Evolutionary conservation across 2,113 vertebrate genomes (phyloP), one percentile per base, ranked within the genome.

Genomic region (Urocitellus parryii): DNA sequence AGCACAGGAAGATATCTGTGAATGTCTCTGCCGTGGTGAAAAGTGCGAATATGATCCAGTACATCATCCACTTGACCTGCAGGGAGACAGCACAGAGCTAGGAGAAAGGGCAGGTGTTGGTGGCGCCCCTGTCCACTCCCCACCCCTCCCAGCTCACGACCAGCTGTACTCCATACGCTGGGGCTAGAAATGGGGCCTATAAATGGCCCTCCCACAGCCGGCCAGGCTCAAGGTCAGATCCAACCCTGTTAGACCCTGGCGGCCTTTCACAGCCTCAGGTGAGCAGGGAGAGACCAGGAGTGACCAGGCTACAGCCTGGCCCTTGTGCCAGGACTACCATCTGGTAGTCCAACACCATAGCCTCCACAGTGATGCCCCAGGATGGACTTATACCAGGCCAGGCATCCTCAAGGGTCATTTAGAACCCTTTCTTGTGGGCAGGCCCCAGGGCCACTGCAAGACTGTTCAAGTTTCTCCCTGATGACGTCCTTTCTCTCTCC

Each of bases 1-100:
- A 99, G 98, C 99, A 99, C 74, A 99, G 98, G 98, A 99, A 99
- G 98, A 99, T 99, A 97, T 99, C 99, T n/a, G 99, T 99, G 98
- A 99, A 99, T 0, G 99, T 99, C 98, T 99, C 99, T 98, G 99
- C 99, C 93, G 99, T 99, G 0, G 99, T 99, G 98, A 99, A 99
- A 67, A 99, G 98, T 0, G 99, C 99, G 97, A 99, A 99, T 99
- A 99, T 99, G 96, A 99, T 99, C 99, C 99, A 99, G 98, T 99
- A 99, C 99, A 99, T 99, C 99, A 99, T 99, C 99, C 99, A 99
- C 98, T 99, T 99, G 88, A 99, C 99, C 99, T 99, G 98, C 91
- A 2, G 90, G 94, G 74, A 97, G 96, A 97, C 97, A 96, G 67
- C 45, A 65, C 20, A 90, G 48, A 78, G 32, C 34, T 90, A 24